Conservation (phyloP, 2,113 vertebrate genomes). For the Perca schrenkii region DNA sequence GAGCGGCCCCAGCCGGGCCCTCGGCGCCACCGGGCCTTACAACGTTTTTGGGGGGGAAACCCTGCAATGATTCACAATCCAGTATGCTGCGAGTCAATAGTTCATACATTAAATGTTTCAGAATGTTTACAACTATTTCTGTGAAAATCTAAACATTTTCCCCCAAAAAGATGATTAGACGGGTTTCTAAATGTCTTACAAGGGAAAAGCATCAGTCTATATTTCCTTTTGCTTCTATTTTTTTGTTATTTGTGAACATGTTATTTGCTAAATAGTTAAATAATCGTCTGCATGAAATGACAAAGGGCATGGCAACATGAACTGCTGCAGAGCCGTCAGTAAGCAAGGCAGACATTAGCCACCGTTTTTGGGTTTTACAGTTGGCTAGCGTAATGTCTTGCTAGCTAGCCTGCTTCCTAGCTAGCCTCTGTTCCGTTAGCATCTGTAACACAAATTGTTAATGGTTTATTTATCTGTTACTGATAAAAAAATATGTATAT, state of each 20-base stretch:
- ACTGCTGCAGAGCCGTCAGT: neutral
- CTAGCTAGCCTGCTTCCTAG: neutral
- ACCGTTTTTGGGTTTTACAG: no score
- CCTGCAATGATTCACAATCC: neutral
- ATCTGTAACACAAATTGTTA: neutral
- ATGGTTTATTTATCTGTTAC: no score
- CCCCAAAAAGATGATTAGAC: neutral
- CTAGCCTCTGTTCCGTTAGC: neutral
- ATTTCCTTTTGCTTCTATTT: neutral
- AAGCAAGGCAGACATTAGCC: no score
- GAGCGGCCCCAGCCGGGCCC: no score
- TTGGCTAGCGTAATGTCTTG: no score
- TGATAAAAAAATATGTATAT: no score
- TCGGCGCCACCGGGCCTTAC: no score
- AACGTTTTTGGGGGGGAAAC: no score
- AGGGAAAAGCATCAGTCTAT: neutral
- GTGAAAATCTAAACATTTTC: neutral
- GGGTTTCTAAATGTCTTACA: neutral
- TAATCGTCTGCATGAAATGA: neutral
- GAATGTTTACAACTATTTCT: neutral
- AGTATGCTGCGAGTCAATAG: accelerated
- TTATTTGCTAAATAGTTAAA: neutral
- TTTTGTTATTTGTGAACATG: neutral
- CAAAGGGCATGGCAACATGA: neutral
- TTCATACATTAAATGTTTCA: neutral